Evolutionary conservation across 2,113 vertebrate species (phyloP).

Genomic region (Hemiscyllium ocellatum): DNA sequence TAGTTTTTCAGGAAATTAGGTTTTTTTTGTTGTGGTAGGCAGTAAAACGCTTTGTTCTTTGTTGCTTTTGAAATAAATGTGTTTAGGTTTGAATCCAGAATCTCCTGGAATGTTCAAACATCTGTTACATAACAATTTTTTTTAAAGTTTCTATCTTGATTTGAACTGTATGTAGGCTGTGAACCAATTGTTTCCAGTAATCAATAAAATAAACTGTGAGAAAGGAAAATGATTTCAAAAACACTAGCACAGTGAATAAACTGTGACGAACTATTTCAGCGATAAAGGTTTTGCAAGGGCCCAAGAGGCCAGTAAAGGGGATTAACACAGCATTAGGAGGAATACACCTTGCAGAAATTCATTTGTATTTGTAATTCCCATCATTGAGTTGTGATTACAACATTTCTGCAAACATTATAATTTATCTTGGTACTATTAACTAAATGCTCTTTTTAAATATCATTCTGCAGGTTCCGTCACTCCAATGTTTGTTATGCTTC

Average conservation of each 20-base stretch:
- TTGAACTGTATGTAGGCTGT: background rate
- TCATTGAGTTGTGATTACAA: background rate
- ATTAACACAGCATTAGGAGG: background rate
- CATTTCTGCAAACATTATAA: conserved; percentile 11
- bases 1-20: background rate
- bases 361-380: background rate
- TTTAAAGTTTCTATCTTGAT: background rate
- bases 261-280: background rate
- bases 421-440: background rate
- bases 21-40: background rate
- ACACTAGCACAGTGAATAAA: background rate
- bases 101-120: background rate
- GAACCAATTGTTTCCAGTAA: background rate
- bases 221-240: background rate
- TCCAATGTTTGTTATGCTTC: conserved; percentile 88
- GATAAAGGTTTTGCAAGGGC: background rate
- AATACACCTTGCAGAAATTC: background rate
- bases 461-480: conserved; percentile 71
- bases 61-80: background rate
- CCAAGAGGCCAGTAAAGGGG: conserved; percentile 13
- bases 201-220: background rate
- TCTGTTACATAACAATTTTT: background rate
- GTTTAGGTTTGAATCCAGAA: conserved; percentile 19
- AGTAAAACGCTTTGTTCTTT: background rate
- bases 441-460: conserved; percentile 30